Percentiles rank a stretch among this genome's conserved stretches.
phyloP scores from a whole-genome alignment of 2,888 invertebrate species.

The Monopis laevigella region DNA sequence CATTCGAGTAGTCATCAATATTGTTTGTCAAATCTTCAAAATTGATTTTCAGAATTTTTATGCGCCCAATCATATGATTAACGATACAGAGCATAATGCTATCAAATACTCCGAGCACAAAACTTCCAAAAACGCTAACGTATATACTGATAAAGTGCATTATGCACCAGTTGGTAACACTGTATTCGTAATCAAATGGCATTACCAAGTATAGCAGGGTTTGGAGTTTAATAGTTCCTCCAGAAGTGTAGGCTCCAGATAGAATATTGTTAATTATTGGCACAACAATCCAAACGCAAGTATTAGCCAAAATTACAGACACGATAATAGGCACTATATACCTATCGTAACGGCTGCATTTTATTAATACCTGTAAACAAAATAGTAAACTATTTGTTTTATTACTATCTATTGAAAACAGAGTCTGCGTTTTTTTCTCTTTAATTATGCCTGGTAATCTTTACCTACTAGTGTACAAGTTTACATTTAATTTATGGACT shows the following conservation, averaged over 20 bases:
- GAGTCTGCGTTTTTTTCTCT: no score
- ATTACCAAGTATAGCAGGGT: conserved; percentile 29
- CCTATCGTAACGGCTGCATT: conserved; percentile 23
- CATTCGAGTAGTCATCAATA: conserved; percentile 18
- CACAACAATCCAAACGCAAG: conserved; percentile 22
- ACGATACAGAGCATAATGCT: conserved; percentile 26
- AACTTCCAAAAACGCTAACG: conserved; percentile 17
- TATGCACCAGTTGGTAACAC: conserved; percentile 25
- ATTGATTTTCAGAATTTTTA: conserved; percentile 28
- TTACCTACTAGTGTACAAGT: no score
- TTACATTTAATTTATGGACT: no score
- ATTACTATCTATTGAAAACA: no score
- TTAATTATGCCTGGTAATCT: no score
- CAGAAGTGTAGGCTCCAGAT: conserved; percentile 23
- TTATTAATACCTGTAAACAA: conserved; percentile 23
- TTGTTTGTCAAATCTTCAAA: conserved; percentile 21
- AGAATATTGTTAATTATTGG: conserved; percentile 24
- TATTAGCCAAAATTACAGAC: conserved; percentile 19
- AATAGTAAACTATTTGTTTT: conserved; percentile 14
- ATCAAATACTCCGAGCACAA: conserved; percentile 24
- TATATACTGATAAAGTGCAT: conserved; percentile 23
- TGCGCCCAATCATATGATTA: conserved; percentile 30
- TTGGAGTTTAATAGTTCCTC: conserved; percentile 25
- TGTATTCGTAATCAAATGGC: conserved; percentile 31
- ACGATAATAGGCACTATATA: conserved; percentile 19